Evolutionary conservation across 2,797 vertebrate genomes (phyloP).

Genomic region (Cossypha niveicapilla): DNA sequence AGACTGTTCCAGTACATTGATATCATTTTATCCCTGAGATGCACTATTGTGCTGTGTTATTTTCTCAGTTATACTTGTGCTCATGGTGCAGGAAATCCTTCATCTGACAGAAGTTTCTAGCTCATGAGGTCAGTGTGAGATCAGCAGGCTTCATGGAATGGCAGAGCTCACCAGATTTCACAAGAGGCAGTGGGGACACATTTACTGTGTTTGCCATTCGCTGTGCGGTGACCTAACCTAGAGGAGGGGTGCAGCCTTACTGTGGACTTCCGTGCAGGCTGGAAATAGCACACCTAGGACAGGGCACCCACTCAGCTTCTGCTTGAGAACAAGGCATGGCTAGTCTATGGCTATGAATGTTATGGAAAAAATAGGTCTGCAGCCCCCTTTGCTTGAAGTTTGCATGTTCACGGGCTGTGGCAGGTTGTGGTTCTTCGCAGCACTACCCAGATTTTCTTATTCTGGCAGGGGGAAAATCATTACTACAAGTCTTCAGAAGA

Average conservation of each 20-base stretch:
- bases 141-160: not conserved
- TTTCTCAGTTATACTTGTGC: not conserved
- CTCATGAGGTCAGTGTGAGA: not conserved
- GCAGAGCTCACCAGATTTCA: not conserved
- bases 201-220: not conserved
- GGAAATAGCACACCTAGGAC: not conserved
- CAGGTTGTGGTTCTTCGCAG: not conserved
- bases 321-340: not conserved
- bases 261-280: not conserved
- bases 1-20: not conserved
- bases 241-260: not conserved
- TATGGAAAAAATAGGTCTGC: not conserved
- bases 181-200: not conserved
- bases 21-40: not conserved
- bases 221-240: not conserved
- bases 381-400: not conserved
- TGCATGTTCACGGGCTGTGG: rapidly evolving
- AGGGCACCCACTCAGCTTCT: rapidly evolving
- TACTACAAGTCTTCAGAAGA: not conserved
- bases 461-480: not conserved
- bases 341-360: not conserved
- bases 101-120: not conserved
- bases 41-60: not conserved
- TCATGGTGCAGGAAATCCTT: not conserved
- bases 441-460: not conserved